Conservation (phyloP, 2,797 vertebrate genomes). For the Lophius americanus region DNA sequence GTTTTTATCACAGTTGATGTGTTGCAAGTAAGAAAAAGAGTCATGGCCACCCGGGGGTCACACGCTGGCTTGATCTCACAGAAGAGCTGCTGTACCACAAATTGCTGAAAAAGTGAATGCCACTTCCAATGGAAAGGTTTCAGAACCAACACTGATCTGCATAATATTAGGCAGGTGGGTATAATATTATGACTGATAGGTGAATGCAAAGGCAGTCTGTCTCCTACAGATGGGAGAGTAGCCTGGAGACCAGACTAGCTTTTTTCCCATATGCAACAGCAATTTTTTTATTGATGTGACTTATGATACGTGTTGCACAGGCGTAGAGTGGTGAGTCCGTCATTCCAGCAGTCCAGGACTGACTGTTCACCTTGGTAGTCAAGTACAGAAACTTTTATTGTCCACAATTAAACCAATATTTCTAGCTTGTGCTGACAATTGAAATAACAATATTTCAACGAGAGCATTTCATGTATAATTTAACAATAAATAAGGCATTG, state of each 20-base stretch:
- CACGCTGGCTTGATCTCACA: too few relatives aligned
- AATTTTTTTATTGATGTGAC: conserved; percentile 5
- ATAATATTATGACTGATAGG: too few relatives aligned
- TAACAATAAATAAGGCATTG: neutral
- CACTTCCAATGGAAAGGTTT: too few relatives aligned
- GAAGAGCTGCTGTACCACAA: too few relatives aligned
- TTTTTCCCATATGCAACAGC: neutral
- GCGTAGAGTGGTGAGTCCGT: neutral
- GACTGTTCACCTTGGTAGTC: neutral
- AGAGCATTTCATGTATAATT: neutral
- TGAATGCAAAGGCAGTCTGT: conserved; percentile 1
- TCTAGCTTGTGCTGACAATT: neutral
- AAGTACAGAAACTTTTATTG: neutral
- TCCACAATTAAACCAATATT: neutral
- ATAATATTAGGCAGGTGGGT: too few relatives aligned
- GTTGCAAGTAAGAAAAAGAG: too few relatives aligned
- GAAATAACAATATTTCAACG: neutral
- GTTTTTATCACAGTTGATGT: too few relatives aligned
- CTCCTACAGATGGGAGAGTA: conserved; percentile 32
- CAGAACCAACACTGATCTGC: too few relatives aligned
- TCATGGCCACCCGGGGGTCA: too few relatives aligned
- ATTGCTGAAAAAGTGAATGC: too few relatives aligned
- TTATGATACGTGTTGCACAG: conserved; percentile 8
- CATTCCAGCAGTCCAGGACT: neutral
- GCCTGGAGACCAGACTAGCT: neutral